Conservation (phyloP, 2,888 invertebrate species). For the Nowickia ferox region DNA sequence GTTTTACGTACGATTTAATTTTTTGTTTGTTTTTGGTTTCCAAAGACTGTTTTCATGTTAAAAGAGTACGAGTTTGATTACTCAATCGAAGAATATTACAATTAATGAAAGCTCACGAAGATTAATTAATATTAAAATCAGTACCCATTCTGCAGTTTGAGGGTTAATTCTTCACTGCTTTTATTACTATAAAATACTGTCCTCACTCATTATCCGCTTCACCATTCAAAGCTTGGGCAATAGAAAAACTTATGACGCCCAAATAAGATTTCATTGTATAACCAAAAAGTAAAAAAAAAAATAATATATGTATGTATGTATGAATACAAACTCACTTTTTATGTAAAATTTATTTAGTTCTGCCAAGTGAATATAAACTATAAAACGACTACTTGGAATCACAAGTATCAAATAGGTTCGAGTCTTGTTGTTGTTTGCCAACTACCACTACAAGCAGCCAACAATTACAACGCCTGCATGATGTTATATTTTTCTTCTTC, state of each 20-base stretch:
- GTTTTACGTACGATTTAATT: too few species aligned
- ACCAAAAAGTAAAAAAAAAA: conserved; percentile 32
- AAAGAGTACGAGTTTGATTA: too few species aligned
- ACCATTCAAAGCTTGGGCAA: background rate
- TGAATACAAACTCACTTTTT: conserved; percentile 58
- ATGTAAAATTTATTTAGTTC: conserved; percentile 38
- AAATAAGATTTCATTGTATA: conserved; percentile 50
- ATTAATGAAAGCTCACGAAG: too few species aligned
- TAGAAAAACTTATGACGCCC: conserved; percentile 57
- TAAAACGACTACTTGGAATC: conserved; percentile 48
- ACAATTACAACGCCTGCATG: conserved; percentile 52
- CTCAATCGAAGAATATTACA: too few species aligned
- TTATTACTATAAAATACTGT: background rate
- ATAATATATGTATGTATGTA: conserved; percentile 24
- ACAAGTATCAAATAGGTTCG: conserved; percentile 49
- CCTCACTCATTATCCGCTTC: background rate
- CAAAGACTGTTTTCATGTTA: too few species aligned
- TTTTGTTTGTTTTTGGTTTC: too few species aligned
- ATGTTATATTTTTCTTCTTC: conserved; percentile 44
- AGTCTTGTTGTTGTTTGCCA: conserved; percentile 24
- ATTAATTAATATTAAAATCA: too few species aligned
- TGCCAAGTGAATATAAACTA: conserved; percentile 38
- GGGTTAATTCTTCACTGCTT: conserved; percentile 7
- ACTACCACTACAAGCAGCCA: conserved; percentile 21
- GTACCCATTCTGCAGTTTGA: background rate